A percentile compares a stretch with the other conserved stretches of the same genome.
Conservation (phyloP, 2,888 invertebrate genomes). For the Elmis aenea region DNA sequence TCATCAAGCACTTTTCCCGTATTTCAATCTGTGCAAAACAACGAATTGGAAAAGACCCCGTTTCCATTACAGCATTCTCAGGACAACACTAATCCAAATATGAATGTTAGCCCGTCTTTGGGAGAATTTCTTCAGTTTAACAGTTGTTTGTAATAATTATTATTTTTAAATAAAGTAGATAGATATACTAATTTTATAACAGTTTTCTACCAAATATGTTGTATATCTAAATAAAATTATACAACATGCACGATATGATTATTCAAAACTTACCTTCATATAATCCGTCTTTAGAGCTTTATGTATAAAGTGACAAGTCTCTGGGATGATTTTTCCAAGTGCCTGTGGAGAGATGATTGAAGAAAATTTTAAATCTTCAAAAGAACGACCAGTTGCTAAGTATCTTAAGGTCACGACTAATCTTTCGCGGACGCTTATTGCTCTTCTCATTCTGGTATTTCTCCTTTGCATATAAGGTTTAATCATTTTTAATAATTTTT, state of each 20-base stretch:
- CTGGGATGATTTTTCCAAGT: slow-evolving; percentile 2
- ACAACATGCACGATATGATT: not conserved
- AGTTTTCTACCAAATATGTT: too few species aligned
- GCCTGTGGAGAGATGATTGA: slow-evolving; percentile 1
- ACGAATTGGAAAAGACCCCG: too few species aligned
- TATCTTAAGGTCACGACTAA: slow-evolving; percentile 2
- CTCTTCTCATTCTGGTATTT: slow-evolving; percentile 4
- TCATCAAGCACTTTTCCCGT: too few species aligned
- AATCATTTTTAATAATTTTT: slow-evolving; percentile 1
- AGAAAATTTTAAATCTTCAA: slow-evolving; percentile 2
- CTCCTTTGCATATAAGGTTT: slow-evolving; percentile 1
- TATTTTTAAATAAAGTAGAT: too few species aligned
- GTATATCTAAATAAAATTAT: not conserved
- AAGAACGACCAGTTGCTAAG: slow-evolving; percentile 2
- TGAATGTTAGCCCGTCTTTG: not conserved
- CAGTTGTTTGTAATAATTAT: not conserved
- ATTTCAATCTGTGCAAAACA: too few species aligned
- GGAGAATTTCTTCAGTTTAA: slow-evolving; percentile 2
- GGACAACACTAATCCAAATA: not conserved
- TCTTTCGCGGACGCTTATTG: slow-evolving; percentile 6
- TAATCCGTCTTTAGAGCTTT: slow-evolving; percentile 1
- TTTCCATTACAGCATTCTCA: slow-evolving; percentile 1
- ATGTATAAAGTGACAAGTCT: slow-evolving; percentile 1
- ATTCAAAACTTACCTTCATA: slow-evolving; percentile 1
- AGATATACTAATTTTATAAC: too few species aligned